Evolutionary conservation across 2,113 vertebrate species (phyloP).

Genomic region (Casuarius casuarius): DNA sequence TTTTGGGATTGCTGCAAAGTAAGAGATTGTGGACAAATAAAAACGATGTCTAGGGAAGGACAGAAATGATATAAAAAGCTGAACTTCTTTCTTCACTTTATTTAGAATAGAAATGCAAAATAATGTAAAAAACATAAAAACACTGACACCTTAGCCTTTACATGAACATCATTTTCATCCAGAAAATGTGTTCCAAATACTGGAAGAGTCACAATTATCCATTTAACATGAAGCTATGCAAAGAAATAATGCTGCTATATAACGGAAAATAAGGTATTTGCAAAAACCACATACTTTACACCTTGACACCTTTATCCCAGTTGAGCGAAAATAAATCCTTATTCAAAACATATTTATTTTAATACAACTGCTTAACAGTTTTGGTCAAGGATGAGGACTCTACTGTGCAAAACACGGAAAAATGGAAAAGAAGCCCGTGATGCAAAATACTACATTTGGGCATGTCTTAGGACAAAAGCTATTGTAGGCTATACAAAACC

Average conservation of each 20-base stretch:
- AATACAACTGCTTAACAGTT: not conserved
- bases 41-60: not conserved
- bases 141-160: not conserved
- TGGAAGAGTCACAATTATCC: not conserved
- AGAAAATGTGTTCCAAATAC: not conserved
- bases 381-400: not conserved
- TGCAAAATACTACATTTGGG: not conserved
- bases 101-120: not conserved
- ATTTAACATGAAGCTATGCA: not conserved
- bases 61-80: not conserved
- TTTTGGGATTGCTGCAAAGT: not conserved
- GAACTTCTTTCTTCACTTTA: not conserved
- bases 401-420: not conserved
- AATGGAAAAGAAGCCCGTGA: not conserved
- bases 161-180: rapidly evolving
- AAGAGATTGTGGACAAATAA: not conserved
- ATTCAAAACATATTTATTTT: not conserved
- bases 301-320: not conserved
- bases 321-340: not conserved
- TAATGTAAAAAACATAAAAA: not conserved
- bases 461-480: not conserved
- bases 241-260: not conserved
- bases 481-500: not conserved
- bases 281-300: not conserved
- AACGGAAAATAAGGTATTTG: not conserved